Evolutionary conservation across 2,797 vertebrate species (phyloP), one percentile per base, ranked within the genome.

Genomic region (Antrozous pallidus): DNA sequence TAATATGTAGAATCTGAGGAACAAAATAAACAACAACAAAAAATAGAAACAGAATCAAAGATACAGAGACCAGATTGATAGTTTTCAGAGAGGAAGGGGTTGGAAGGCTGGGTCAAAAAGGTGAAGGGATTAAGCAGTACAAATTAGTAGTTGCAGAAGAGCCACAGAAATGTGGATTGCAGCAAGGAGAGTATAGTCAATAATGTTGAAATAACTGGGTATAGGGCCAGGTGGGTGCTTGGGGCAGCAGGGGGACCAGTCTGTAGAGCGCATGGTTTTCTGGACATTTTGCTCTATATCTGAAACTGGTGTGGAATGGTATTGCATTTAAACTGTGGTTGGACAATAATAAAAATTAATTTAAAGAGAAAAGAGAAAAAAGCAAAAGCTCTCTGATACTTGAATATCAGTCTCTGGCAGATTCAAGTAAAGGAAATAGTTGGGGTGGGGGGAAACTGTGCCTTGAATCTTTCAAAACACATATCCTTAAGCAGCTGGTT

Each of bases 401-500:
- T 63, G 26, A 77, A 84, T 96, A 86, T 83, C 36, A 78, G 42
- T 17, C 70, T 77, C 16, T 70, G 63, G 49, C 56, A 56, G 58
- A 88, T 31, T 58, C 38, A 51, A 56, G 12, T 36, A 22, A 91
- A 88, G 36, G 63, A 88, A 90, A 84, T 80, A 70, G 80, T 84
- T 91, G 71, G 6, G 12, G 56, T 8, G 51, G 28, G 56, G 28
- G 91, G 65, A 84, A 71, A 54, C 24, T 92, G 70, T 91, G n/a
- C 40, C 84, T 20, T 56, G 49, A 95, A 58, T 65, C 56, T 88
- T 94, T 86, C 33, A 90, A 88, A 94, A 77, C 42, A 0, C 42
- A 65, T 28, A 65, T 86, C 65, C 71, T 84, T 61, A 75, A 90
- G 54, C 91, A 95, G 82, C 84, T 94, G 95, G 22, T 80, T 94